Base-by-base conservation (phyloP, 2,888 invertebrate species). In the Ormia ochracea region DNA sequence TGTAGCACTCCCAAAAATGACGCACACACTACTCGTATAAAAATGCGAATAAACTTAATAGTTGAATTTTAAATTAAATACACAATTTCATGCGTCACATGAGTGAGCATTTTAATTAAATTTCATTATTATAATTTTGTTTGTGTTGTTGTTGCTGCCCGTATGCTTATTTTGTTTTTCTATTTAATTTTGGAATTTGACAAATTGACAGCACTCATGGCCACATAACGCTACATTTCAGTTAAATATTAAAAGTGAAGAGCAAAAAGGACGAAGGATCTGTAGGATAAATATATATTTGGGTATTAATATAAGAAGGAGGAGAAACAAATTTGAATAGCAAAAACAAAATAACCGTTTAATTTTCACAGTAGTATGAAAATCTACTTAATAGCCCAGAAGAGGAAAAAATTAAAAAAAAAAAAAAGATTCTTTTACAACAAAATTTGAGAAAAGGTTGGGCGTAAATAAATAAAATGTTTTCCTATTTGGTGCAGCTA, bases 41-140 rank as follows among this genome's bases (percentile, higher is more conserved):
- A 43, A 58, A 31, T 41, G 4, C 7, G 45, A 56, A 45, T 65
- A 59, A 50, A 70, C 52, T 61, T 31, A 63, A 72, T 41, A 58
- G 72, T 69, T 75, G 80, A 78, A 73, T 81, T 80, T 82, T 70
- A 76, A 77, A 74, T 82, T 81, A 73, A 82, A 79, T 79, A 61
- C 28, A 73, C 83, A 74, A 82, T 81, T 82, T 81, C 72, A 83
- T 80, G 82, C 78, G 61, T 83, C 76, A 79, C 68, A 81, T 81
- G 81, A 75, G 70, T 74, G 61, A 65, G 65, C 43, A 78, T 61
- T 83, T 82, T 82, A 83, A 83, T 83, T 83, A 82, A 83, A 82
- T 78, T 81, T 78, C 70, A 59, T 69, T 72, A 78, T 74, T 58
- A 65, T 63, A 17, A 31, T 61, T 17, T 43, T 10, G 28, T 75